Conservation (phyloP, 2,797 vertebrate species). For the Ctenopoma multispine region DNA sequence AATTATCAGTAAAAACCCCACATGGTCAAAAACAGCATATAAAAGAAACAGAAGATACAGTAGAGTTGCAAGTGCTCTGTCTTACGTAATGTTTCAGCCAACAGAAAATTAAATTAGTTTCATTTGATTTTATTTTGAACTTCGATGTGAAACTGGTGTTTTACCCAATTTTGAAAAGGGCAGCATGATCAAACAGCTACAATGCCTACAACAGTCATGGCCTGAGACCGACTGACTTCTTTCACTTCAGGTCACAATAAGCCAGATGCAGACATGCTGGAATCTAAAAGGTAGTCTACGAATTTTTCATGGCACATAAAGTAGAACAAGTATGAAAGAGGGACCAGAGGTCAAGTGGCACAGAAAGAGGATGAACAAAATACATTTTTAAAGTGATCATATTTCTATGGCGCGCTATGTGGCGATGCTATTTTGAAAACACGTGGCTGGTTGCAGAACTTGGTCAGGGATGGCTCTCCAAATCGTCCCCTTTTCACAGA, state of each 20-base stretch:
- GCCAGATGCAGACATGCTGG: constrained; percentile 59
- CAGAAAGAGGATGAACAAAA: constrained; percentile 65
- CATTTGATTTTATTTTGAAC: constrained; percentile 46
- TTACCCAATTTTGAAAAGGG: constrained; percentile 27
- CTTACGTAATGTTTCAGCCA: constrained; percentile 27
- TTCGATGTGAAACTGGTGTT: constrained; percentile 28
- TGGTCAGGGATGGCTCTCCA: not conserved
- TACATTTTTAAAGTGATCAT: constrained; percentile 65
- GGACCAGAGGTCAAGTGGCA: constrained; percentile 75
- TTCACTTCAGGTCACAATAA: constrained; percentile 42
- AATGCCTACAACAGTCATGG: constrained; percentile 25
- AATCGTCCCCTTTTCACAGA: constrained; percentile 16
- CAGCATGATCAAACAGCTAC: constrained; percentile 32
- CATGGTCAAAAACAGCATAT: constrained; percentile 27
- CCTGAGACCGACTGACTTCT: constrained; percentile 29
- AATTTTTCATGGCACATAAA: constrained; percentile 77
- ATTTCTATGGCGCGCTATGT: constrained; percentile 59
- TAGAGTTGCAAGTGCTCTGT: constrained; percentile 27
- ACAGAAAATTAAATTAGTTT: constrained; percentile 43
- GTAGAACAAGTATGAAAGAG: constrained; percentile 49
- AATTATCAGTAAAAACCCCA: constrained; percentile 26
- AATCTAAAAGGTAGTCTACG: constrained; percentile 65
- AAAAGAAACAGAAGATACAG: constrained; percentile 18
- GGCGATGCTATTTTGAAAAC: constrained; percentile 62
- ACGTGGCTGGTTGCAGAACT: constrained; percentile 31